phyloP scores from a whole-genome alignment of 2,113 vertebrate species.

The Alectura lathami region DNA sequence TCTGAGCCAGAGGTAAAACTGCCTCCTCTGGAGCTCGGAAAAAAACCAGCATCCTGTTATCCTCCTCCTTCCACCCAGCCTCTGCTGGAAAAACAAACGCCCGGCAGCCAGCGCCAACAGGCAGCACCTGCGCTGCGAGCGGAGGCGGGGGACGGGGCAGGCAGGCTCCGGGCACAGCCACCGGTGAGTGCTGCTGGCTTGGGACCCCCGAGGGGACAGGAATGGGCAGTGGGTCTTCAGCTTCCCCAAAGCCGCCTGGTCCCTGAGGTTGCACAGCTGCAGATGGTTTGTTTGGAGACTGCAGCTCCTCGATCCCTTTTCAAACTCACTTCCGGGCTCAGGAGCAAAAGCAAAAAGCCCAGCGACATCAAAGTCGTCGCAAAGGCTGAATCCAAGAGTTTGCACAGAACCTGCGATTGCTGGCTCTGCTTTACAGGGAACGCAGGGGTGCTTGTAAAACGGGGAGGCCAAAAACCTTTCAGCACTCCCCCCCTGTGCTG shows the following conservation, averaged over 20 bases:
- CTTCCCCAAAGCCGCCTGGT: neutral
- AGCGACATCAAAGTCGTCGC: neutral
- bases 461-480: neutral
- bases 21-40: neutral
- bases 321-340: neutral
- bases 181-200: neutral
- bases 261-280: too few species aligned
- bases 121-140: neutral
- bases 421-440: neutral
- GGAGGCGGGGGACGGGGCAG: neutral
- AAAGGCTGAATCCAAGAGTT: neutral
- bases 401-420: accelerated
- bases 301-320: neutral
- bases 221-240: neutral
- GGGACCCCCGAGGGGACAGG: neutral
- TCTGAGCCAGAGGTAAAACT: slow-evolving; percentile 12
- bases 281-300: neutral
- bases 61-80: slow-evolving; percentile 52
- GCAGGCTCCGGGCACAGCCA: neutral
- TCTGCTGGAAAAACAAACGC: slow-evolving; percentile 62
- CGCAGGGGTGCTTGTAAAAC: neutral
- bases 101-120: slow-evolving; percentile 40
- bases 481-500: neutral
- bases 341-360: neutral
- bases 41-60: slow-evolving; percentile 52